Evolutionary conservation across 2,888 invertebrate genomes (phyloP).

Genomic region (Polydrusus pterygomalis): DNA sequence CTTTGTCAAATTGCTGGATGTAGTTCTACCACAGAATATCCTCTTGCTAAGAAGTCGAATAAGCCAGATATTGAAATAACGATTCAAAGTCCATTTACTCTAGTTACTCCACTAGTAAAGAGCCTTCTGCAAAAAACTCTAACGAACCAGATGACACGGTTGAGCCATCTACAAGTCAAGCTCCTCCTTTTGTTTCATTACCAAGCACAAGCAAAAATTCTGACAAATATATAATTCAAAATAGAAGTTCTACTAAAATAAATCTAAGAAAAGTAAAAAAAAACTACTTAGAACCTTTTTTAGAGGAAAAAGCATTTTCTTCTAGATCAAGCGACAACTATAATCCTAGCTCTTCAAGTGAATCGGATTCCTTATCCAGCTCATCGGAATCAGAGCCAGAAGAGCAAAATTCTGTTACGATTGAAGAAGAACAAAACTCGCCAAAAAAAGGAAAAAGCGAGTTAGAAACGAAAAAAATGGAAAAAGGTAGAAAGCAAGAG

Average conservation of each 20-base stretch:
- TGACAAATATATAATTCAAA: neutral
- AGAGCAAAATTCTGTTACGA: neutral
- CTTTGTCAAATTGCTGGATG: neutral
- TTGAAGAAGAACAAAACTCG: neutral
- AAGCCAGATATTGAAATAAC: too few species aligned
- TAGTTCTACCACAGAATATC: too few species aligned
- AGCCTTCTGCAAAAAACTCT: neutral
- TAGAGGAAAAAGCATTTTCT: neutral
- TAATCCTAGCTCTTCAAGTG: neutral
- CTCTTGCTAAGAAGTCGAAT: neutral
- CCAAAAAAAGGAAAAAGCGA: conserved; percentile 4
- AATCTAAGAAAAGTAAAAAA: neutral
- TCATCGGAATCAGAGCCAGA: neutral
- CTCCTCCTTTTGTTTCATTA: neutral
- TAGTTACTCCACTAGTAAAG: neutral
- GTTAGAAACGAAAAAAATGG: conserved; percentile 9
- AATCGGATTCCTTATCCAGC: neutral
- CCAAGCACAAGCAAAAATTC: neutral
- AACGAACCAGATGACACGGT: neutral
- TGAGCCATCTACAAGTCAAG: neutral
- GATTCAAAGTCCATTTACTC: neutral
- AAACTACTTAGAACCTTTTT: neutral
- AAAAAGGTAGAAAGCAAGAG: conserved; percentile 1
- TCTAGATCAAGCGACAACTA: neutral
- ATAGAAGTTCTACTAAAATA: neutral